Evolutionary conservation across 2,113 vertebrate species (phyloP), one percentile per base, ranked within the genome.

Genomic region (Gadus chalcogrammus): DNA sequence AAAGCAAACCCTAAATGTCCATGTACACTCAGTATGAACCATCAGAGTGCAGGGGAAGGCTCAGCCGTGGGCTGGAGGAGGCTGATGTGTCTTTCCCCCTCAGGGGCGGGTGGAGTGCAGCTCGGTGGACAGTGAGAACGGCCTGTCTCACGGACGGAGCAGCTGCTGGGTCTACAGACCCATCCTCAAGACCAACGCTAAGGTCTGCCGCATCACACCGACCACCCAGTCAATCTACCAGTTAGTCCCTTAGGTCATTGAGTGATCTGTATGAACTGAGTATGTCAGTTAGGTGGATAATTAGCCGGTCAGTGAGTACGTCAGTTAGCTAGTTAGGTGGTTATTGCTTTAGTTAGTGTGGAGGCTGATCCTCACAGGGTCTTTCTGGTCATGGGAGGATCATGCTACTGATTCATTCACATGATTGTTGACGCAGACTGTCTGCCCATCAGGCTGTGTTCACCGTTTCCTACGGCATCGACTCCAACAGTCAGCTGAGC

Each of bases 131-230:
- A 78, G 81, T 52, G 74, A 87, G 31, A 70, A 56, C 13, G 81
- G 60, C 4, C 7, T 60, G 38, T 15, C 0, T 0, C 17, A 31
- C 55, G 82, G 82, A 69, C 74, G 58, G 60, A 94, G 86, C 28
- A 73, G 73, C 35, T 96, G 94, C 69, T 78, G 31, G 15, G 52
- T 95, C 70, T 82, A 90, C 79, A 93, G 89, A 55, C 94, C 94
- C 4, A 91, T 94, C 79, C 90, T 95, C 48, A 91, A n/a, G 4
- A 79, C 62, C 56, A 83, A 86, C 0, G 0, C 72, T 0, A 73
- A 84, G 88, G 93, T 94, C 1, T 3, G 55, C 55, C 5, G 3
- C 55, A 13, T 58, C 13, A 13, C 13, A 0, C 17, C 55, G n/a
- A 16, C 13, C 15, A 35, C 31, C 6, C 31, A 35, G 31, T 35